Base-by-base conservation (phyloP, 2,797 vertebrate genomes). In the Acipenser oxyrinchus region DNA sequence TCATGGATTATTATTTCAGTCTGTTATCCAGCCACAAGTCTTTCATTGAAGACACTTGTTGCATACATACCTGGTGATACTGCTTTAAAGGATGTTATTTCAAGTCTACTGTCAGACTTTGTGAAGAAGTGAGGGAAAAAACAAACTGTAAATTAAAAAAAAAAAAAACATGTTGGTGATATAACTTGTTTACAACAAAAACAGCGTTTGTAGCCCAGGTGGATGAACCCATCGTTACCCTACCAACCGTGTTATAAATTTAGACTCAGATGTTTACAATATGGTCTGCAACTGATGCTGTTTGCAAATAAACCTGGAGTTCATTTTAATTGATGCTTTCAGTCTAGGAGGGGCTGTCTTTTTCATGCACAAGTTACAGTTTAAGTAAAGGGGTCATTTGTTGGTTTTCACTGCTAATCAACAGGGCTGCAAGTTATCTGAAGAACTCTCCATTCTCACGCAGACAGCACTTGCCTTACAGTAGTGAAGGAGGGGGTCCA, bases 231-330 rank as follows among this genome's bases (percentile, higher is more conserved):
- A 10, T 13, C 15, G 7, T 13, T 58, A 81, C 73, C 82, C 80
- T 84, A 87, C 87, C 86, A 86, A 86, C 87, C 77, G 87, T 90
- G 88, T 89, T 86, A 90, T 88, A 87, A 90, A 89, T 91, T 89
- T 89, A 90, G 87, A 86, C 82, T 79, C 60, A 67, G 84, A 80
- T 77, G 82, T 37, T 62, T 87, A 84, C 89, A 86, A 87, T 86
- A 87, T 90, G 88, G 87, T 88, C 88, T 88, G 87, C 86, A 89
- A 85, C 83, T 77, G 84, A 76, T 82, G 88, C 72, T 78, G 79
- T 83, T 88, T 90, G 87, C 84, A 89, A 88, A 90, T 90, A 89
- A 89, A 90, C 85, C 83, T 88, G 86, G 85, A 90, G 90, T 91
- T 88, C 83, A 84, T 79, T 84, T 90, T 90, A 89, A 90, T 89